Evolutionary conservation across 2,797 vertebrate species (phyloP), one percentile per base, ranked within the genome.

Genomic region (Galago senegalensis): DNA sequence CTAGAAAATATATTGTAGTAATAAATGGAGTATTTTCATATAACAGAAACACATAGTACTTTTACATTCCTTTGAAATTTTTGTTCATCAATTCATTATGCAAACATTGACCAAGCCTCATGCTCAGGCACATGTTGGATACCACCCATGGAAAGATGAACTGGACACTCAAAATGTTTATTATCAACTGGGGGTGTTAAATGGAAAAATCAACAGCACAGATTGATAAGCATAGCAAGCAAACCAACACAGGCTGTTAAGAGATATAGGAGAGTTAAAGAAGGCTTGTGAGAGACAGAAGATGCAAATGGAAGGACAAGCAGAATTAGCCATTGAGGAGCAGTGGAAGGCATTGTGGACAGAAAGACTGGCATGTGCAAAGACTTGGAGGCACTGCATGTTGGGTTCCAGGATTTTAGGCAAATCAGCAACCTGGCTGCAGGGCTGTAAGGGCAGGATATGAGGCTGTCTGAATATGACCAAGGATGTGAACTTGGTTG

Each of bases 121-220:
- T 7, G 6, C 8, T 49, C 23, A 65, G 27, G 23, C 17, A 14
- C 7, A 5, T 7, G 3, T 23, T 18, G 1, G 43, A 25, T 5
- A 61, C 27, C 20, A 20, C 14, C 29, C 34, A 23, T 0, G 69
- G 72, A 84, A 85, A 65, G 31, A 31, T 4, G 14, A 87, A 25
- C 34, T 58, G 69, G 56, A 27, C 25, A 23, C 43, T 67, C 83
- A 13, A n/a, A 34, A 46, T 4, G 40, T 18, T 56, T 40, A n/a
- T 7, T 79, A 23, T 81, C 40, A 70, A 21, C 31, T 4, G 29
- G 46, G 37, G 67, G 25, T 18, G 37, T 70, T 25, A 12, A 20
- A 37, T 18, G 43, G 18, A 67, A 63, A 79, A 77, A 7, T 14
- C 58, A 58, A 61, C 1, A 25, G 58, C 17, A 3, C 40, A 34